These are phyloP conservation scores for Drosophila truncata DNA, from an alignment of 1,140 invertebrate species.

Conservation along the genomic window DNA sequence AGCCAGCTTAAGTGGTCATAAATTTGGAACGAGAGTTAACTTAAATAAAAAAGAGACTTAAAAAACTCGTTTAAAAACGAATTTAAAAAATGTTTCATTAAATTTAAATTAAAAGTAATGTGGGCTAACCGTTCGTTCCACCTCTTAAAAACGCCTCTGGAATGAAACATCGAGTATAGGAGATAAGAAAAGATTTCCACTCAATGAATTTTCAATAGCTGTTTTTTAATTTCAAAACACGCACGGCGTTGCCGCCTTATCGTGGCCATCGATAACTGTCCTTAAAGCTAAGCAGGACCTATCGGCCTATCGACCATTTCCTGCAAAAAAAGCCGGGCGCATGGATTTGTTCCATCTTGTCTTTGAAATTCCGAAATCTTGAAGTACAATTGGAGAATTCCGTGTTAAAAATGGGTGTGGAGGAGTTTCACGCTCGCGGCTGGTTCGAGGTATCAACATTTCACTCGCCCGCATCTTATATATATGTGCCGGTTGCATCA, in stretches of 20 bases:
- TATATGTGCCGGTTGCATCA: conserved; percentile 62
- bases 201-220: conserved; percentile 45
- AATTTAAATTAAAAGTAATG: not conserved
- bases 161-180: not conserved
- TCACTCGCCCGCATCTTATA: not conserved
- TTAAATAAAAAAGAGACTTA: not conserved
- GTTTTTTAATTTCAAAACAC: conserved; percentile 8
- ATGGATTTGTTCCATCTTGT: conserved; percentile 9
- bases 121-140: not conserved
- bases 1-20: not conserved
- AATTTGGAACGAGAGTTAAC: not conserved
- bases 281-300: conserved; percentile 41
- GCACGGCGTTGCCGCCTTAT: conserved; percentile 38
- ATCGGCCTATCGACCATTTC: conserved; percentile 27
- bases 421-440: conserved; percentile 70
- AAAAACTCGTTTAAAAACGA: not conserved
- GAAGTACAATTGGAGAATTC: conserved; percentile 22
- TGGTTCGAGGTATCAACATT: conserved; percentile 74
- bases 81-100: not conserved
- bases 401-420: conserved; percentile 36
- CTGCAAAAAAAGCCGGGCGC: conserved; percentile 47
- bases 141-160: not conserved
- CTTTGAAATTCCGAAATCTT: conserved; percentile 1
- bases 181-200: conserved; percentile 60
- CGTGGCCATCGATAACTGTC: conserved; percentile 32